These are phyloP conservation scores for Megaptera novaeangliae DNA, from an alignment of 2,113 vertebrate genomes.

Conservation along the genomic window DNA sequence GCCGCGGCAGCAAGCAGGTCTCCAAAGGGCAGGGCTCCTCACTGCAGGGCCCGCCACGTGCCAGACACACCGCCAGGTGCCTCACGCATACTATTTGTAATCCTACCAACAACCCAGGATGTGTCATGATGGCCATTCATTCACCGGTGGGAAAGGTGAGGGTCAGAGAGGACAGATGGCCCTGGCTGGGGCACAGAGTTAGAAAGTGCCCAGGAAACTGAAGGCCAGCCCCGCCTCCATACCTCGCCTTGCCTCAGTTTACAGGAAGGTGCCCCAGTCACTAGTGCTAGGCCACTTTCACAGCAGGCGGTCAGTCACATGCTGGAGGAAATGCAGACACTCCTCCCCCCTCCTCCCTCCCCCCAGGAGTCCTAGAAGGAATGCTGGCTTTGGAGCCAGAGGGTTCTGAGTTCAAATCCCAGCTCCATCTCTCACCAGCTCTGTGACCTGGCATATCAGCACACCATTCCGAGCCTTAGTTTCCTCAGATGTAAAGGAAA, in stretches of 20 bases:
- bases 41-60: rapidly evolving
- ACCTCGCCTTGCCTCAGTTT: rapidly evolving
- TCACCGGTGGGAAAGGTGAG: not conserved
- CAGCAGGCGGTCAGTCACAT: not conserved
- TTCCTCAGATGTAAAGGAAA: not conserved
- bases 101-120: not conserved
- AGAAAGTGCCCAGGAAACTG: not conserved
- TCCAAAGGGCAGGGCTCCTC: not conserved
- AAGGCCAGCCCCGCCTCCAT: not conserved
- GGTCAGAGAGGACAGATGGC: not conserved
- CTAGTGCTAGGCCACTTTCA: not conserved
- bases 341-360: too few species aligned
- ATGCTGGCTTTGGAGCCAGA: not conserved
- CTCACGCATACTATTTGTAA: rapidly evolving
- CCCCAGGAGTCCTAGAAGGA: not conserved
- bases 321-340: not conserved
- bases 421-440: not conserved
- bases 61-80: not conserved
- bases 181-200: too few species aligned
- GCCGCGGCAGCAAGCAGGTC: not conserved
- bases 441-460: not conserved
- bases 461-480: not conserved
- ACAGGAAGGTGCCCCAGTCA: rapidly evolving
- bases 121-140: rapidly evolving
- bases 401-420: not conserved